Evolutionary conservation across 1,140 invertebrate genomes (phyloP), one percentile per base, ranked within the genome.

Genomic region (Diabrotica virgifera): DNA sequence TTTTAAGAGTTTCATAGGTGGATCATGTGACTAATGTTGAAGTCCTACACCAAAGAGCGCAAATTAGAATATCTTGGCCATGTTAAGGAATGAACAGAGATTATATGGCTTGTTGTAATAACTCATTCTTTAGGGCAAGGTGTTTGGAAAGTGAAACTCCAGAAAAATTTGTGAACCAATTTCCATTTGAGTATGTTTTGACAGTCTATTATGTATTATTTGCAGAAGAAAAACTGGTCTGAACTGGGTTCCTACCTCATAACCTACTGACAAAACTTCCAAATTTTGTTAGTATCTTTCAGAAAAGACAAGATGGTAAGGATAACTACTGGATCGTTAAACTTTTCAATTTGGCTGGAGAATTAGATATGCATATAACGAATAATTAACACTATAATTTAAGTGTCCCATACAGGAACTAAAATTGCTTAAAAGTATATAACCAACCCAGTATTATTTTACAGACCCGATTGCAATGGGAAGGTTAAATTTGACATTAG

Each of bases 301-400:
- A 93, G 76, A 79, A 87, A 51, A 81, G 93, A 65, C 83, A 87
- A 68, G 83, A 85, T 71, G 82, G 82, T 46, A 78, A 94, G 38
- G 89, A 96, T 69, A 97, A 97, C 79, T 83, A 89, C 72, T 97
- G 94, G 94, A 97, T 97, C 67, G 88, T 91, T 68, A 97, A 97
- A 74, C 94, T 95, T 0, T 96, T 92, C 85, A 97, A 97, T 79
- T 81, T 97, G 69, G 94, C 93, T 0, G 83, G 94, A 65, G 87
- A 91, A n/a, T 78, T 96, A 54, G 94, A 96, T 75, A 95, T 87
- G 6, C 84, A 90, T 66, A 89, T 97, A 36, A 92, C 93, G 0
- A 82, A 90, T 46, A 90, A 94, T 81, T 77, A 96, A 6, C 83
- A 87, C 73, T 87, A 89, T 69, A 89, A 96, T 57, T 83, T 94